A percentile compares a stretch with the other conserved stretches of the same genome.
Conservation (phyloP, 2,113 vertebrate genomes). For the Heptranchias perlo region DNA sequence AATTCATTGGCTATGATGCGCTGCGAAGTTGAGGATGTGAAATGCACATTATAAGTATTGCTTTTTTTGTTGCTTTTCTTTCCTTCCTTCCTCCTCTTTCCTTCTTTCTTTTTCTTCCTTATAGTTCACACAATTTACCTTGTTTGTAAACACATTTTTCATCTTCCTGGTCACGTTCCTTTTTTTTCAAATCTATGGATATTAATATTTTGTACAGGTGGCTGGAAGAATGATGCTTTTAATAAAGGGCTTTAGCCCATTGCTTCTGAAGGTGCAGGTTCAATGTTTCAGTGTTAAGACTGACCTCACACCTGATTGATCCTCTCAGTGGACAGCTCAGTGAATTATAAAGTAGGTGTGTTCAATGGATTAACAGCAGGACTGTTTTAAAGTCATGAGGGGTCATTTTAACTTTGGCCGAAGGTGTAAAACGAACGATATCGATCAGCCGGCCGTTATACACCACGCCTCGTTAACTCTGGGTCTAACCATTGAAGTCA, state of each 20-base stretch:
- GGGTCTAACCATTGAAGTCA: neutral
- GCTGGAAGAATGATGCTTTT: neutral
- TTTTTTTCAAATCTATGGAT: neutral
- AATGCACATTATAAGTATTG: too few relatives aligned
- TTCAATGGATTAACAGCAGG: neutral
- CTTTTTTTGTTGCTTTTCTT: too few relatives aligned
- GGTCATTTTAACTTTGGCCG: too few relatives aligned
- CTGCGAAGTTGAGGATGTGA: too few relatives aligned
- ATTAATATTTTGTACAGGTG: neutral
- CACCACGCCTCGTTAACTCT: too few relatives aligned
- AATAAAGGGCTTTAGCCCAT: neutral
- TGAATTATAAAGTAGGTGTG: neutral
- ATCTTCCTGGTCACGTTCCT: neutral
- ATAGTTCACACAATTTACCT: neutral
- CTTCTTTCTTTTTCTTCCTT: neutral
- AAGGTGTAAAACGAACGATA: too few relatives aligned
- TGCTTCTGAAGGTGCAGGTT: neutral
- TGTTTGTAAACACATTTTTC: neutral
- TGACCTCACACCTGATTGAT: neutral
- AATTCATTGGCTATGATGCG: too few relatives aligned
- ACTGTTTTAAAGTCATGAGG: neutral
- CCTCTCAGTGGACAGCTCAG: neutral
- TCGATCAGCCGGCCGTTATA: too few relatives aligned
- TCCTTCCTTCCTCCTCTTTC: too few relatives aligned
- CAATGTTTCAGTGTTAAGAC: neutral